These are phyloP conservation scores for Diachasma alloeum DNA, from an alignment of 1,140 invertebrate genomes.

Conservation along the genomic window DNA sequence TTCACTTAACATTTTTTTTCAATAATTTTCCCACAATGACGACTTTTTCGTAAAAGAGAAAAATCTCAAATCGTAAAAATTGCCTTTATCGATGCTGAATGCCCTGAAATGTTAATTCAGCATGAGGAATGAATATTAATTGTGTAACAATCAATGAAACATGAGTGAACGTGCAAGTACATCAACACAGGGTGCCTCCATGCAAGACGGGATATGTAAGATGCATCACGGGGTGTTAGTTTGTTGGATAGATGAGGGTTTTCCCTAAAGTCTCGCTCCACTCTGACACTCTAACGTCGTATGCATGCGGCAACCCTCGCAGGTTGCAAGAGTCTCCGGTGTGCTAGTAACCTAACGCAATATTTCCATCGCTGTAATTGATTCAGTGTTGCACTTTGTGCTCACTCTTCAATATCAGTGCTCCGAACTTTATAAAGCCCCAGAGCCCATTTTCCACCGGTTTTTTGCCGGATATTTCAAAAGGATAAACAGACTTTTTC, in stretches of 20 bases:
- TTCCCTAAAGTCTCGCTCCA: not conserved
- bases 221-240: not conserved
- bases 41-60: too few species aligned
- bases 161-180: not conserved
- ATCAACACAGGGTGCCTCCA: not conserved
- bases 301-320: not conserved
- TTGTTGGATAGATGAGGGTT: not conserved
- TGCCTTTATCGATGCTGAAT: too few species aligned
- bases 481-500: not conserved
- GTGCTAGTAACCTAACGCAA: conserved; percentile 40
- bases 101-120: not conserved
- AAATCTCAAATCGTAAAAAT: too few species aligned
- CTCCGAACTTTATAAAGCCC: not conserved
- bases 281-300: not conserved
- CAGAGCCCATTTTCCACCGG: not conserved
- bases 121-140: not conserved
- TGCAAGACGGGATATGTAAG: not conserved
- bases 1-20: not conserved
- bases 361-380: conserved; percentile 52
- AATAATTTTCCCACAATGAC: not conserved
- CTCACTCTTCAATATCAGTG: not conserved
- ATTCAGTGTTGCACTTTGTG: conserved; percentile 38
- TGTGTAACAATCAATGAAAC: not conserved
- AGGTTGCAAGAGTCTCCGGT: not conserved
- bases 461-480: not conserved